phyloP scores from a whole-genome alignment of 2,888 invertebrate genomes.

The Andrena minutula region DNA sequence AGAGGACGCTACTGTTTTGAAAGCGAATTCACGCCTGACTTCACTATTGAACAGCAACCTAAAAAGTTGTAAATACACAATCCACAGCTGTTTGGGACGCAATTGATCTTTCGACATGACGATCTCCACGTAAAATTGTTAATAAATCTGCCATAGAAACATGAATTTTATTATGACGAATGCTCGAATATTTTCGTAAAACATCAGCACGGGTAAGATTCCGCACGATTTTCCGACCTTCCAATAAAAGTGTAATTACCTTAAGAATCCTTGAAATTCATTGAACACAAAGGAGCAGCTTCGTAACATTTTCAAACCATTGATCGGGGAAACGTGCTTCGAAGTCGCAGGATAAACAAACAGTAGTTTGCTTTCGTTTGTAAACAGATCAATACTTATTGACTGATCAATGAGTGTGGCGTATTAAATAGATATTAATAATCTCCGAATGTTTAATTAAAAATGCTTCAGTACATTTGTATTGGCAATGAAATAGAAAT shows the following conservation, averaged over 20 bases:
- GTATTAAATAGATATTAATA: background rate
- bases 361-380: conserved; percentile 46
- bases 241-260: conserved; percentile 22
- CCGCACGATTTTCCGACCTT: conserved; percentile 2
- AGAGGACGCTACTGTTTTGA: conserved; percentile 45
- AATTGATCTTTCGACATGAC: conserved; percentile 43
- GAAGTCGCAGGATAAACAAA: background rate
- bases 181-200: conserved; percentile 45
- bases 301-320: background rate
- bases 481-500: background rate
- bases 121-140: conserved; percentile 17
- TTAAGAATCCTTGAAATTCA: conserved; percentile 6
- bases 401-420: background rate
- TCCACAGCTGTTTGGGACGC: conserved; percentile 52
- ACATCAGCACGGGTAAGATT: conserved; percentile 40
- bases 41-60: conserved; percentile 58
- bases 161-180: conserved; percentile 28
- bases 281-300: background rate
- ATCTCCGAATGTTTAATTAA: background rate
- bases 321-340: background rate
- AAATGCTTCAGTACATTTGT: background rate
- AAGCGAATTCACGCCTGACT: conserved; percentile 39
- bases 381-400: conserved; percentile 59
- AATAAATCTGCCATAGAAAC: conserved; percentile 50
- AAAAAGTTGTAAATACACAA: conserved; percentile 56